Conservation (phyloP, 37 sponge, comb jelly and placozoan species). For the Halichondria panicea region DNA sequence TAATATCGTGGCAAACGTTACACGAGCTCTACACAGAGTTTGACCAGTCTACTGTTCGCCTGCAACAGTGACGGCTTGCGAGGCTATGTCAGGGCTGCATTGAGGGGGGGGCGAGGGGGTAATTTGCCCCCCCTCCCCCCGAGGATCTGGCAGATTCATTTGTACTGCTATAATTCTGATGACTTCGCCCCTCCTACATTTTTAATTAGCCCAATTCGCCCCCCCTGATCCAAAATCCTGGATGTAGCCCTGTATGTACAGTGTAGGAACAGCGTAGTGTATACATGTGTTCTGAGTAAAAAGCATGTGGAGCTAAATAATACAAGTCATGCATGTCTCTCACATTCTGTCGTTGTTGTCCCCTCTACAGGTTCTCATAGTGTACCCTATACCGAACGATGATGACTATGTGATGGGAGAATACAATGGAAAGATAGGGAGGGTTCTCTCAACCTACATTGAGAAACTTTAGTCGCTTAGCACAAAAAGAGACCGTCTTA, state of each 20-base stretch:
- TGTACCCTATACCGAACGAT: constrained; percentile 47
- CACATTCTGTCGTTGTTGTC: neutral
- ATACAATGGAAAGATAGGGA: constrained; percentile 44
- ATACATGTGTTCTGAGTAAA: neutral
- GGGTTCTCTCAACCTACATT: constrained; percentile 57
- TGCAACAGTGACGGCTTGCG: too few relatives aligned
- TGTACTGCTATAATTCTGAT: too few relatives aligned
- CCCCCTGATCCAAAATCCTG: neutral
- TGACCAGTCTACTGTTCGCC: too few relatives aligned
- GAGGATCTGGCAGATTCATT: too few relatives aligned
- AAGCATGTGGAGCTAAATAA: neutral
- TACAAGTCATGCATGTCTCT: neutral
- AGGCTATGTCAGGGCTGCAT: too few relatives aligned
- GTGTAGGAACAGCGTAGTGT: too few relatives aligned
- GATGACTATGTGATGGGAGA: constrained; percentile 58
- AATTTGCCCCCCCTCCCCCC: neutral
- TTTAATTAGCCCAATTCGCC: constrained; percentile 4
- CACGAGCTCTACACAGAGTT: too few relatives aligned
- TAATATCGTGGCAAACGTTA: too few relatives aligned
- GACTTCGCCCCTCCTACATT: neutral
- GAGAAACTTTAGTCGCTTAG: constrained; percentile 65
- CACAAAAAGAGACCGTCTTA: too few relatives aligned
- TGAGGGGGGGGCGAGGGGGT: too few relatives aligned
- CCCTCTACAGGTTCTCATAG: constrained; percentile 32
- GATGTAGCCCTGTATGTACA: too few relatives aligned